Conservation (phyloP, 2,888 invertebrate species). For the Tolmerus cingulatus region DNA sequence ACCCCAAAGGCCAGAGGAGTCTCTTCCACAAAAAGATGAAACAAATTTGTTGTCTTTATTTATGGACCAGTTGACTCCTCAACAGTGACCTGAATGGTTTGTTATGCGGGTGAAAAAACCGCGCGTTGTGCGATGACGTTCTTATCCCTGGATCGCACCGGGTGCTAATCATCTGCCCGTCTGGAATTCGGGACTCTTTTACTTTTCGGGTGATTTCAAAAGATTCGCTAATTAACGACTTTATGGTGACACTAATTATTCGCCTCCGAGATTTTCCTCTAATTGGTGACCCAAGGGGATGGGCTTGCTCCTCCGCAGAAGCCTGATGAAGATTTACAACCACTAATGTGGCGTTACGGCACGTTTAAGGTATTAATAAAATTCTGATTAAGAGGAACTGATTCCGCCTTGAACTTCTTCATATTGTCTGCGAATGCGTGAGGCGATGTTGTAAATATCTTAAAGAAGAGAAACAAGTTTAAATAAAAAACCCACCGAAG, state of each 20-base stretch:
- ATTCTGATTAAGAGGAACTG: neutral
- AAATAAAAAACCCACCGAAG: neutral
- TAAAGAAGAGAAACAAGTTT: neutral
- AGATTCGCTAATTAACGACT: neutral
- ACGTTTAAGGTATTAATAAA: neutral
- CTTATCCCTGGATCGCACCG: neutral
- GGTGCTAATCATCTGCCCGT: neutral
- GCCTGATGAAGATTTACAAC: neutral
- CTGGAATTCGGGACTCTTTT: neutral
- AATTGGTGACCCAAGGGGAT: neutral
- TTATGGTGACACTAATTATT: neutral
- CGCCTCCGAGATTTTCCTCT: neutral
- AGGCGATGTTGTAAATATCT: neutral
- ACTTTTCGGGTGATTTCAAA: neutral
- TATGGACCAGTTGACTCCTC: neutral
- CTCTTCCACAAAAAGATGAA: neutral
- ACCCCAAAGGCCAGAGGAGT: neutral
- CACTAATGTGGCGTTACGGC: neutral
- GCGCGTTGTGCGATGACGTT: neutral
- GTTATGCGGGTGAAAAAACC: neutral
- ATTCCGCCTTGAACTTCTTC: neutral
- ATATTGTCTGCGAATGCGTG: neutral
- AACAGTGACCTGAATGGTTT: neutral
- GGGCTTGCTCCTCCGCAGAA: neutral
- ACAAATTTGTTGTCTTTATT: neutral